Evolutionary conservation across 2,113 vertebrate genomes (phyloP).

Genomic region (Trochalopteron elliotii): DNA sequence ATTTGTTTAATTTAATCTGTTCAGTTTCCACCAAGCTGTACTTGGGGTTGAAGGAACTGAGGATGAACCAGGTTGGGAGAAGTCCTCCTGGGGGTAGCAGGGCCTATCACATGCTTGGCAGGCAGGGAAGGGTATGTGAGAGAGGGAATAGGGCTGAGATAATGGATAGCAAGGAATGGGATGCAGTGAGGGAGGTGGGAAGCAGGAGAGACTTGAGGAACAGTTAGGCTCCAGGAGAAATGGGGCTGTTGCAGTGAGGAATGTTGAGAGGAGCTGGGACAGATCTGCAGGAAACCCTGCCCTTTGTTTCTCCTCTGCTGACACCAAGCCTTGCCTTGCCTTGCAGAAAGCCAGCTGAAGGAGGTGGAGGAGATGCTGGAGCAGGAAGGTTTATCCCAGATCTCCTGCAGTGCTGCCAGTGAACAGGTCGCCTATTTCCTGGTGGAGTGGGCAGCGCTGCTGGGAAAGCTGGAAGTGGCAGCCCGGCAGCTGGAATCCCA

Average conservation of each 20-base stretch:
- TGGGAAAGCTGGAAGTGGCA: conserved; percentile 77
- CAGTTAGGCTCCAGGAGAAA: neutral
- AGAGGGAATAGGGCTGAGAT: neutral
- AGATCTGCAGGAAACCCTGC: neutral
- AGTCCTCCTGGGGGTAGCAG: neutral
- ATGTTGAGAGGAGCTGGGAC: neutral
- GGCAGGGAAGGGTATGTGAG: neutral
- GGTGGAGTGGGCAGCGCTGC: conserved; percentile 79
- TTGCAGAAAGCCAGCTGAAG: conserved; percentile 82
- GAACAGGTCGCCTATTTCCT: conserved; percentile 86
- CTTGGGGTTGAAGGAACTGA: neutral
- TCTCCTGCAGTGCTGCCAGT: conserved; percentile 77
- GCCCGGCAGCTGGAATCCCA: conserved; percentile 73
- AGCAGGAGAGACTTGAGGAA: neutral
- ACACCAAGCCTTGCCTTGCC: neutral
- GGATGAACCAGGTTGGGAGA: neutral
- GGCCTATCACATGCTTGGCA: neutral
- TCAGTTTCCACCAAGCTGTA: neutral
- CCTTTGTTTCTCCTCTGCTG: neutral
- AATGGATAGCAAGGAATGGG: neutral
- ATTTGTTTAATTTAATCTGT: neutral
- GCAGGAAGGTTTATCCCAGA: conserved; percentile 83
- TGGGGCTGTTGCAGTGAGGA: neutral
- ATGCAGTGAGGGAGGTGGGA: neutral
- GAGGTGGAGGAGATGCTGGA: conserved; percentile 86